Evolutionary conservation across 2,888 invertebrate genomes (phyloP).

Genomic region (Pristionchus exspectatus): DNA sequence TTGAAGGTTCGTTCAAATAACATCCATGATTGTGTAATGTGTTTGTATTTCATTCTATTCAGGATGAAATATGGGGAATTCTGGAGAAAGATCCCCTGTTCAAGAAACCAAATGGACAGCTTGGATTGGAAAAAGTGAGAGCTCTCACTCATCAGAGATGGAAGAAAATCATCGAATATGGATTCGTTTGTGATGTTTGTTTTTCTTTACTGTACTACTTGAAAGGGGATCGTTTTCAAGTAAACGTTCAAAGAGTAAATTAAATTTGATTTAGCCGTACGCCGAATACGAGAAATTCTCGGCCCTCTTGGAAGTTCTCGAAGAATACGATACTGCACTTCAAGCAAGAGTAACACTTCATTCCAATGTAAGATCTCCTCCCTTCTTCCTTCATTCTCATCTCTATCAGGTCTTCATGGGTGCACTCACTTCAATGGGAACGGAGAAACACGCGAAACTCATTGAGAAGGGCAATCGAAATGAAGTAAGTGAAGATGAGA

Average conservation of each 20-base stretch:
- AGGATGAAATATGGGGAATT: slow-evolving; percentile 86
- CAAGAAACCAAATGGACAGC: slow-evolving; percentile 83
- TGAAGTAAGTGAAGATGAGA: slow-evolving; percentile 51
- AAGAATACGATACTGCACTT: slow-evolving; percentile 68
- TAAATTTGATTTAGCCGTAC: slow-evolving; percentile 56
- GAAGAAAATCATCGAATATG: slow-evolving; percentile 84
- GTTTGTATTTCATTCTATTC: not conserved
- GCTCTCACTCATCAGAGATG: slow-evolving; percentile 78
- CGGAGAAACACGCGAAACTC: slow-evolving; percentile 78
- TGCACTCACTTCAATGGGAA: slow-evolving; percentile 79
- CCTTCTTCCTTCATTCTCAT: not conserved
- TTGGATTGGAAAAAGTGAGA: slow-evolving; percentile 82
- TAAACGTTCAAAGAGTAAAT: not conserved
- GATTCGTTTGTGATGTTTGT: slow-evolving; percentile 81
- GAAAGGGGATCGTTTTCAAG: not conserved
- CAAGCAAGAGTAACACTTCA: slow-evolving; percentile 65
- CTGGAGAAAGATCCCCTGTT: slow-evolving; percentile 88
- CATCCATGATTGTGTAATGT: too few species aligned
- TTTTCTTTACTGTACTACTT: not conserved
- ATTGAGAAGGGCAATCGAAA: slow-evolving; percentile 75
- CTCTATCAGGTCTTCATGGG: slow-evolving; percentile 78
- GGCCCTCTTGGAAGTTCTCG: slow-evolving; percentile 62
- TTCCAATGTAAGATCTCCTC: slow-evolving; percentile 59
- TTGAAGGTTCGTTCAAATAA: not conserved
- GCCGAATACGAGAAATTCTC: slow-evolving; percentile 57